Evolutionary conservation across 2,888 invertebrate species (phyloP), one percentile per base, ranked within the genome.

Genomic region (Oeneis ivallda): DNA sequence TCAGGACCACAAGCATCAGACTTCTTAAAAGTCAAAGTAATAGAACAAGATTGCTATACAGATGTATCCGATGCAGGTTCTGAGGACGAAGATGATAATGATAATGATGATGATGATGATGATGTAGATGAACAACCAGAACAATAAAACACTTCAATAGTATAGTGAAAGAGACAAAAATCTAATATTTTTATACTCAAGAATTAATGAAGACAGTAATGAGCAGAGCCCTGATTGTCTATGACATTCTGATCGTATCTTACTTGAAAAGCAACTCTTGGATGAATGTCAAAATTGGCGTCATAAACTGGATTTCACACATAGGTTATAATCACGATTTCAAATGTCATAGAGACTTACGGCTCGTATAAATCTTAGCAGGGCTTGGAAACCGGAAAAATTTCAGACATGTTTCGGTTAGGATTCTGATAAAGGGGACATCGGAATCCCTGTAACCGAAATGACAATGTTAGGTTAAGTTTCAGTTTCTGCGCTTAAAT

Each of bases 61-160:
- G 92, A 92, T 62, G 91, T 92, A 0, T 92, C 92, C 0, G 92
- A 92, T 37, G 92, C 90, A 0, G 92, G 91, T 60, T 81, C 83
- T 1, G 92, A 87, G 2, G 86, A 84, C 9, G 92, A 91, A 57
- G 82, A 85, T 66, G 81, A 77, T 53, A 37, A 53, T 15, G 53
- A 2, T 5, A 43, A 58, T 15, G 58, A 37, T 15, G n/a, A n/a
- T n/a, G n/a, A n/a, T n/a, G 54, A 4, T 11, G 47, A 59, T 17
- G 59, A 59, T 7, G 37, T 34, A 37, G 37, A 49, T 17, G 26
- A 49, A 59, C 50, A 59, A 64, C 64, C 67, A 67, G 54, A 56
- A 67, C 43, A 66, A 65, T 64, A 37, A 49, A 19, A 50, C 15
- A 53, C 65, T 62, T 37, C 15, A 53, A 34, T 26, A 19, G 19